Evolutionary conservation across 2,113 vertebrate species (phyloP), one percentile per base, ranked within the genome.

Genomic region (Rana temporaria): DNA sequence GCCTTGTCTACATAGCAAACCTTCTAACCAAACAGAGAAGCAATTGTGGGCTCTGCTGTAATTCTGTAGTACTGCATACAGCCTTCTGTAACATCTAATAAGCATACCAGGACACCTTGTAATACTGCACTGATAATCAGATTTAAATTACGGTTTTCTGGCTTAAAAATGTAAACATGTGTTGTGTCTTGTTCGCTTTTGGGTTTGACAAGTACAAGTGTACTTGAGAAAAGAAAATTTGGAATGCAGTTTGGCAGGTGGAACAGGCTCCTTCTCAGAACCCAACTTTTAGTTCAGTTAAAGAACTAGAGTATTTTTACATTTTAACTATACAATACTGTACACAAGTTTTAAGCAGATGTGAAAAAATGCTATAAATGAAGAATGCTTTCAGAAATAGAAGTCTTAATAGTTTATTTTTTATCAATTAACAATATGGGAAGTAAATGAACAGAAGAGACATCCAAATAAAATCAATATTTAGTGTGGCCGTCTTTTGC

Each of bases 61-160:
- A 26, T 30, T 57, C 17, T 56, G 14, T 73, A 56, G 57, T 53
- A 71, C 57, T 18, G 18, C 9, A n/a, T n/a, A n/a, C n/a, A 60
- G 20, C 57, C 15, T 75, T 63, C 20, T 38, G 56, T 32, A 34
- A 62, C 24, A 19, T 63, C 57, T 48, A 48, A 63, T 76, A 42
- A n/a, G 63, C 14, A 32, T 63, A 48, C n/a, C 19, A 71, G 12
- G 68, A 53, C 68, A 52, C 42, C 18, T 69, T 69, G 67, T 69
- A n/a, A 69, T 69, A n/a, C 15, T 4, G 17, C 53, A 16, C 53
- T 56, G 53, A 56, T 56, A 56, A 56, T 56, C 17, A 2, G 11
- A 1, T 0, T 56, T 56, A 69, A 32, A 30, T 38, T 30, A 17
- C n/a, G n/a, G n/a, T n/a, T n/a, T 17, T 19, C 19, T 24, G 69